phyloP scores from a whole-genome alignment of 2,113 vertebrate genomes.

The Sebastes fasciatus region DNA sequence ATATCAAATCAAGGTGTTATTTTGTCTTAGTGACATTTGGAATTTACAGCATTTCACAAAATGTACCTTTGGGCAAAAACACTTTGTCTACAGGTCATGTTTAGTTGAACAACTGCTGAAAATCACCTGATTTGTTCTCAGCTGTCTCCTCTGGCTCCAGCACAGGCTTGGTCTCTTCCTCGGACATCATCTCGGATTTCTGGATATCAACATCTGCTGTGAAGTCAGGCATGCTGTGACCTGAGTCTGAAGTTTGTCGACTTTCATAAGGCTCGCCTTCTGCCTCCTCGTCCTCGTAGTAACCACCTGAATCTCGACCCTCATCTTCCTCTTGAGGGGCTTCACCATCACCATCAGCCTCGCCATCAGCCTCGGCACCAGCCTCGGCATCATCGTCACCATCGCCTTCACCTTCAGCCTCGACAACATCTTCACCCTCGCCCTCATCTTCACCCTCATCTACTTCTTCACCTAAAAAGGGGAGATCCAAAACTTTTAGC shows the following conservation, averaged over 20 bases:
- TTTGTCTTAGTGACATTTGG: background rate
- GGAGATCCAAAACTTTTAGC: background rate
- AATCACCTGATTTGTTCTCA: conserved; percentile 66
- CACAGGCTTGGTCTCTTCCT: conserved; percentile 22
- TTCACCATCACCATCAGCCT: conserved; percentile 20
- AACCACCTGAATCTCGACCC: conserved; percentile 74
- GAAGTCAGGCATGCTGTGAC: conserved; percentile 64
- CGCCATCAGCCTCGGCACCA: background rate
- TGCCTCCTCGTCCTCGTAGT: conserved; percentile 73
- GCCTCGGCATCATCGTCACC: background rate
- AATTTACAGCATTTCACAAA: background rate
- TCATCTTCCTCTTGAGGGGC: conserved; percentile 67
- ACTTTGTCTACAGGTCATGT: background rate
- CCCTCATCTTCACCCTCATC: conserved; percentile 20
- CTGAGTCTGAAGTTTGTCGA: conserved; percentile 40
- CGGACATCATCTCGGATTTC: conserved; percentile 60
- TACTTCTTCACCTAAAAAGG: conserved; percentile 21
- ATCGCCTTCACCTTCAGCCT: conserved; percentile 17
- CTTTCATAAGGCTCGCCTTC: conserved; percentile 60
- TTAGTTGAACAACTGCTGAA: background rate
- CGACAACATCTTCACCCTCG: background rate
- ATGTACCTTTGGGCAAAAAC: background rate
- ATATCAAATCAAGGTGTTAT: background rate
- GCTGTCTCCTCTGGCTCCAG: background rate
- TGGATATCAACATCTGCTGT: conserved; percentile 61